Evolutionary conservation across 2,113 vertebrate species (phyloP).

Genomic region (Notarius lentiginosus): DNA sequence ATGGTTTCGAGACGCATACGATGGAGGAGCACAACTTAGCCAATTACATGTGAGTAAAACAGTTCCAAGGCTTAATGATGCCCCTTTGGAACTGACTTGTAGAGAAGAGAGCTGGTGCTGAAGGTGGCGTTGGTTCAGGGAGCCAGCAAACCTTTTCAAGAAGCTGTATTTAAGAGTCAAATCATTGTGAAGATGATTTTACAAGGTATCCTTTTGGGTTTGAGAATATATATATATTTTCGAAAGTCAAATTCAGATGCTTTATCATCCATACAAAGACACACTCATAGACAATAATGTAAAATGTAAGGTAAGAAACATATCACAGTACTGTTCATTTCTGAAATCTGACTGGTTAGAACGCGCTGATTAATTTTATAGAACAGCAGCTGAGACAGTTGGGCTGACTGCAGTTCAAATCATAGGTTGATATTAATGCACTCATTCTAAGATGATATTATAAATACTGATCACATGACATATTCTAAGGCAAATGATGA

Average conservation of each 20-base stretch:
- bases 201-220: background rate
- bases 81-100: background rate
- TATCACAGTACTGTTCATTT: background rate
- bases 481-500: background rate
- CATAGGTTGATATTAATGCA: background rate
- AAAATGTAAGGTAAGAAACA: background rate
- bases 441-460: background rate
- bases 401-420: background rate
- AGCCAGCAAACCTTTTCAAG: background rate
- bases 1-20: conserved; percentile 91
- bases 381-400: background rate
- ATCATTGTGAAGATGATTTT: background rate
- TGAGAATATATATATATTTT: background rate
- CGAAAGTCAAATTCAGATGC: background rate
- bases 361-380: background rate
- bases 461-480: background rate
- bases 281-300: background rate
- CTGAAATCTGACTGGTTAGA: background rate
- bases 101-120: background rate
- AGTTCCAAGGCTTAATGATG: background rate
- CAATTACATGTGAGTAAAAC: conserved; percentile 77
- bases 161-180: background rate
- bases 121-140: background rate
- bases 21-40: conserved; percentile 90
- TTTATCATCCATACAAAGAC: background rate